Evolutionary conservation across 2,113 vertebrate genomes (phyloP).

Genomic region (Oryzias woworae): DNA sequence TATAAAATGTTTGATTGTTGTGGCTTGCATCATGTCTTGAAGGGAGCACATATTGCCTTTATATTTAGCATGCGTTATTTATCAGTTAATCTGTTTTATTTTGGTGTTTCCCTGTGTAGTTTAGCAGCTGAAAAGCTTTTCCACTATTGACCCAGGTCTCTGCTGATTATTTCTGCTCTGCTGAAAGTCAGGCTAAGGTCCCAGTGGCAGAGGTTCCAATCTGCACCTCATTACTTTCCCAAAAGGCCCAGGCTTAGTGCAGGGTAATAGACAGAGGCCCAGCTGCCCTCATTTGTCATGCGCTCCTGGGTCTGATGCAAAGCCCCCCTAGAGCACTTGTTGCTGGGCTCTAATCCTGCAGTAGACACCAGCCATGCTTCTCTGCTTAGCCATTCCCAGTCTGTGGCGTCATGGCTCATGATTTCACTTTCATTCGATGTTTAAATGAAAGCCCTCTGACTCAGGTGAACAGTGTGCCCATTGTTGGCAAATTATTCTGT

Average conservation of each 20-base stretch:
- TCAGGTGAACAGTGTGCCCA: constrained; percentile 68
- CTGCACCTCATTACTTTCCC: constrained; percentile 76
- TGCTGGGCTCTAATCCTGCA: constrained; percentile 76
- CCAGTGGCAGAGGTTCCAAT: constrained; percentile 60
- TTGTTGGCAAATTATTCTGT: constrained; percentile 75
- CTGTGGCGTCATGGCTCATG: constrained; percentile 71
- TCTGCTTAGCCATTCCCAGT: constrained; percentile 69
- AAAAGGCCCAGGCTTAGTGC: constrained; percentile 74
- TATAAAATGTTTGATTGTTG: too few relatives aligned
- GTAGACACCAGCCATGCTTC: constrained; percentile 71
- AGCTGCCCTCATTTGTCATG: constrained; percentile 77
- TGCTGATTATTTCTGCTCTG: constrained; percentile 63
- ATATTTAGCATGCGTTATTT: constrained; percentile 41
- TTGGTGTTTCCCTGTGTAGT: constrained; percentile 31
- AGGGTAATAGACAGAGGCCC: constrained; percentile 76
- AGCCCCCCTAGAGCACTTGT: constrained; percentile 78
- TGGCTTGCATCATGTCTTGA: neutral
- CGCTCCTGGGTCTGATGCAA: constrained; percentile 76
- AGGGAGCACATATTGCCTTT: constrained; percentile 6
- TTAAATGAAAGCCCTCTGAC: constrained; percentile 76
- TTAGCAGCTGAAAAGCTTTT: constrained; percentile 30
- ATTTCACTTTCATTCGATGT: constrained; percentile 80
- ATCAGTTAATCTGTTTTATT: constrained; percentile 32
- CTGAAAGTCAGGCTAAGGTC: constrained; percentile 56
- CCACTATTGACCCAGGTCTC: constrained; percentile 48